Percentiles rank a stretch among this genome's conserved stretches.
Evolutionary conservation across 2,888 invertebrate species (phyloP).

Genomic region (Tillus elongatus): DNA sequence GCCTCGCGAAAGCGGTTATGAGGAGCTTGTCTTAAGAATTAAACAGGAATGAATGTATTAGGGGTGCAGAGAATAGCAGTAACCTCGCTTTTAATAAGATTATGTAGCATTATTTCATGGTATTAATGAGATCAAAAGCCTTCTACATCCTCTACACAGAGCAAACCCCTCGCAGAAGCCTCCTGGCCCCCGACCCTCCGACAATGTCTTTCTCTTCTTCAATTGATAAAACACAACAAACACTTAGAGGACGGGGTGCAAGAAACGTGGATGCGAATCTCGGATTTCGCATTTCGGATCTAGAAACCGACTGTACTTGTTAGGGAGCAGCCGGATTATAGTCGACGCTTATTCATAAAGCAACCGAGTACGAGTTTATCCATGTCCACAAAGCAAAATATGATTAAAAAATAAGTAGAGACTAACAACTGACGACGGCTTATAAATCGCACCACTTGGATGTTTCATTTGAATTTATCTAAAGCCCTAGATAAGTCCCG

Average conservation of each 20-base stretch:
- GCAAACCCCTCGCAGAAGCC: constrained; percentile 27
- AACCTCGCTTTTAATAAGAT: constrained; percentile 68
- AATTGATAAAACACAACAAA: too few relatives aligned
- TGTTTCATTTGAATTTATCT: too few relatives aligned
- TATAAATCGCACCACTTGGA: too few relatives aligned
- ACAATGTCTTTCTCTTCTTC: constrained; percentile 28
- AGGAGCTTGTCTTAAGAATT: constrained; percentile 39
- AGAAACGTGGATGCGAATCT: too few relatives aligned
- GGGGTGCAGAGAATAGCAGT: constrained; percentile 48
- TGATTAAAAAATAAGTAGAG: too few relatives aligned
- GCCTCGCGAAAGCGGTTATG: constrained; percentile 4
- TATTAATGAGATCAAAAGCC: constrained; percentile 69
- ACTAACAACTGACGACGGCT: too few relatives aligned
- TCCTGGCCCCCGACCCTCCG: constrained; percentile 20
- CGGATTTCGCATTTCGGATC: not conserved
- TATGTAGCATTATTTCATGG: constrained; percentile 67
- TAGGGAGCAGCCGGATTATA: constrained; percentile 22
- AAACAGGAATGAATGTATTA: constrained; percentile 42
- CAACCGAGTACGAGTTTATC: constrained; percentile 27
- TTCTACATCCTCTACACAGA: constrained; percentile 50
- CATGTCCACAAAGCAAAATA: constrained; percentile 29
- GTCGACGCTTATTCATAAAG: constrained; percentile 24
- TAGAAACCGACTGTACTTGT: not conserved
- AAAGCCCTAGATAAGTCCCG: too few relatives aligned
- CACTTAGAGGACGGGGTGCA: constrained; percentile 20